Evolutionary conservation across 1,140 invertebrate species (phyloP), one percentile per base, ranked within the genome.

Genomic region (Rhagoletis zephyria): DNA sequence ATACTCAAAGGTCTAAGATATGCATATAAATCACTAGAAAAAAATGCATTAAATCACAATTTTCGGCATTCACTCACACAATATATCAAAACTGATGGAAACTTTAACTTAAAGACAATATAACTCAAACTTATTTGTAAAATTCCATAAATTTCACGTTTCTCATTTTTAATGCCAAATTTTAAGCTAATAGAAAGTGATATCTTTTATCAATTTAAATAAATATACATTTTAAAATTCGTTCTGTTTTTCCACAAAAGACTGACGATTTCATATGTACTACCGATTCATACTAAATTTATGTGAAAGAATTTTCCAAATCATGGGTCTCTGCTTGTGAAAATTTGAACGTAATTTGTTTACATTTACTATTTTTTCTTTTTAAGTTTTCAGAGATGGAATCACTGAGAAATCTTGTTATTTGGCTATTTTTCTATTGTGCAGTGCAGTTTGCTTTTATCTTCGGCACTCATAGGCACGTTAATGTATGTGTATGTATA

Each of bases 321-420:
- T n/a, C 10, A 63, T 30, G 63, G 9, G 59, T 30, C 56, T 85
- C 19, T 42, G 9, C 61, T 48, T 51, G 51, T 51, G 51, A 85
- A 67, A 67, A 70, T 70, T 87, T 60, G 77, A 67, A 87, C 65
- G 63, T 59, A 48, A 87, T 87, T 87, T 87, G 87, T 87, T 87
- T 87, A 85, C 77, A 85, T 85, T 85, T 85, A 45, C 61, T 70
- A 42, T 85, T 67, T 51, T 85, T 51, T 19, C 19, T 86, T 88
- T 86, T 51, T 74, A 86, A 16, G 65, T 59, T 74, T 74, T 60
- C 51, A 85, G 30, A 30, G n/a, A 85, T 64, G 51, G 16, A 85
- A 67, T 67, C 60, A 81, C 59, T 61, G 65, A 74, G 60, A 64
- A 85, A 85, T 85, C 87, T 74, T 87, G 81, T 59, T 87, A 56